Evolutionary conservation across 53 echinoderm and acorn worm genomes (phyloP), one percentile per base, ranked within the genome.

Genomic region (Actinopyga echinites): DNA sequence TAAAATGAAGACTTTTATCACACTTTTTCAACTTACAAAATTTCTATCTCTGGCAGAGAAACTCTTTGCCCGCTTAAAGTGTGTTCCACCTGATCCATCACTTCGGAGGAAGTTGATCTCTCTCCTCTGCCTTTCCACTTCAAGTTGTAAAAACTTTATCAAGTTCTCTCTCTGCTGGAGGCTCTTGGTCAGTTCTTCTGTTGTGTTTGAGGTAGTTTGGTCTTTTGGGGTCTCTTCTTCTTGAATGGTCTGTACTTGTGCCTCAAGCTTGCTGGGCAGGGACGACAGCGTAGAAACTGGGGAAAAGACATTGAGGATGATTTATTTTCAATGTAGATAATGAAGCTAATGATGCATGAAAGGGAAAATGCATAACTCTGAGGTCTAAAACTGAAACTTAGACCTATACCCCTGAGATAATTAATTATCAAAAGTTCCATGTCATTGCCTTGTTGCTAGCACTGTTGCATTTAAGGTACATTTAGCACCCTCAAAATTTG

Each of bases 11-110:
- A 40, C 4, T 8, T 40, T 6, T 6, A 4, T 4, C 40, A 40
- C 40, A 21, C 38, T 1, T 25, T 0, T 34, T 13, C 12, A 26
- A 91, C 95, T 89, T 86, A 95, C 95, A 91, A 91, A 93, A 73
- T 85, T 90, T 74, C 93, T 91, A 35, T 99, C 99, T 44, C 94
- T 92, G 6, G 91, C 92, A 20, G 94, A 92, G 85, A 99, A 99
- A 85, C 99, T 99, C 87, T 99, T 99, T 21, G 92, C 99, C 55
- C 99, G 84, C 74, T 90, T 92, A 68, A 95, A 92, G 26, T 63
- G 63, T 57, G 79, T 89, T 24, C 87, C 82, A 9, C 58, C 57
- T 17, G 74, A 69, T 52, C 85, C 85, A 26, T 89, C 89, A 65
- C 82, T 92, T 68, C 92, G 90, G 38, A 99, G 89, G 87, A 85